phyloP scores from a whole-genome alignment of 1,140 invertebrate genomes.

The Pomacea maculata region DNA sequence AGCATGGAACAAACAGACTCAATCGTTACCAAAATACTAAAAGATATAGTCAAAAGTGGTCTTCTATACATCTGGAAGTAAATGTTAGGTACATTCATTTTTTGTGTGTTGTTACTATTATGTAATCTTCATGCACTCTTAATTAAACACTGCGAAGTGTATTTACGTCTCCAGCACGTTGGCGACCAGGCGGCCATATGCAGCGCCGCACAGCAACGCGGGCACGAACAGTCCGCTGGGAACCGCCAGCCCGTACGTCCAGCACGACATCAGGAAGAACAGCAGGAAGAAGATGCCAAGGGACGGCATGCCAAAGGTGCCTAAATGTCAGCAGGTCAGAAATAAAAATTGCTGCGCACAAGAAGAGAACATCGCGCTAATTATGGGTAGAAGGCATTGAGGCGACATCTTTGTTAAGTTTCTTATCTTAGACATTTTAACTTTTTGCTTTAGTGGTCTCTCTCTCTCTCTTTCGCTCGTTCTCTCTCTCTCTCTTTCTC shows the following conservation, averaged over 20 bases:
- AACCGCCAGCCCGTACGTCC: conserved; percentile 93
- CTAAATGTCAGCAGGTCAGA: conserved; percentile 66
- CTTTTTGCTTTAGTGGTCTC: too few species aligned
- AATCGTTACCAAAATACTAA: too few species aligned
- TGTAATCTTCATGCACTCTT: neutral
- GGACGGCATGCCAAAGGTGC: conserved; percentile 84
- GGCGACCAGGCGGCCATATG: conserved; percentile 89
- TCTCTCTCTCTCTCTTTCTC: too few species aligned
- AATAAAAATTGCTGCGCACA: neutral
- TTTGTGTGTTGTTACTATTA: neutral
- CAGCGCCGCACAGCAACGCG: conserved; percentile 90
- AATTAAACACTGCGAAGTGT: neutral
- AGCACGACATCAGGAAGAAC: conserved; percentile 90
- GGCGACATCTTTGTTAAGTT: too few species aligned
- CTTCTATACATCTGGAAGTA: too few species aligned
- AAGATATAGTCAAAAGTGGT: too few species aligned
- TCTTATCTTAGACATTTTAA: too few species aligned
- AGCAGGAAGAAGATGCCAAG: conserved; percentile 83
- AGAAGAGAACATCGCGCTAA: neutral
- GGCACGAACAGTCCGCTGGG: conserved; percentile 97
- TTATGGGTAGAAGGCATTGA: too few species aligned
- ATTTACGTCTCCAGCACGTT: conserved; percentile 70
- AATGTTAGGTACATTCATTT: too few species aligned
- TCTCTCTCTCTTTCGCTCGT: too few species aligned
- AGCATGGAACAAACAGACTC: too few species aligned